Conservation (phyloP, 2,888 invertebrate genomes). For the Molorchus minor region DNA sequence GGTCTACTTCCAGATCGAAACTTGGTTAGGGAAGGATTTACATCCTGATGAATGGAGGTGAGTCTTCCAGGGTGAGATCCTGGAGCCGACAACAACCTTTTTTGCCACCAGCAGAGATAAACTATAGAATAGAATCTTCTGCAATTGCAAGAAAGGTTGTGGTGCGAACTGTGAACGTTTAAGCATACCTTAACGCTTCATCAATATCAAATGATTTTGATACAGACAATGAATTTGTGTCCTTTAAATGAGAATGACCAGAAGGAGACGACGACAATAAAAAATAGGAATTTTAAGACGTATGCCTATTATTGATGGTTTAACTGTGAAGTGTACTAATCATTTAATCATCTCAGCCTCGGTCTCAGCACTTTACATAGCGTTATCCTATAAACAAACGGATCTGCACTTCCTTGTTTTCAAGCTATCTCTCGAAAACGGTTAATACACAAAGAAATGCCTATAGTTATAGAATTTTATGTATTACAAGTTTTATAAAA, state of each 20-base stretch:
- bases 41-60: slow-evolving; percentile 24
- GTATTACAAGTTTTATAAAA: not conserved
- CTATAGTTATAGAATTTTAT: too few species aligned
- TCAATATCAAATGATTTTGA: slow-evolving; percentile 6
- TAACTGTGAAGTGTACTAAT: not conserved
- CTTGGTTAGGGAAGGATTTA: slow-evolving; percentile 27
- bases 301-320: not conserved
- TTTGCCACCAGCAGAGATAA: slow-evolving; percentile 41
- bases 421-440: not conserved
- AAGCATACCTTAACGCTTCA: slow-evolving; percentile 7
- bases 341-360: too few species aligned
- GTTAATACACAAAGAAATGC: too few species aligned
- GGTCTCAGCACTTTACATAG: not conserved
- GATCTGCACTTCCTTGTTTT: not conserved
- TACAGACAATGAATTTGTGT: slow-evolving; percentile 12
- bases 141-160: slow-evolving; percentile 34
- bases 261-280: not conserved
- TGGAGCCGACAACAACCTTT: slow-evolving; percentile 1
- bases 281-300: not conserved
- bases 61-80: slow-evolving; percentile 22
- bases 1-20: slow-evolving; percentile 36
- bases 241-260: not conserved
- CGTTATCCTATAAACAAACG: not conserved
- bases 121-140: slow-evolving; percentile 30
- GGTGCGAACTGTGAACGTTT: slow-evolving; percentile 43